Percentiles rank a stretch among this genome's conserved stretches.
Evolutionary conservation across 1,140 invertebrate genomes (phyloP).

Genomic region (Zaprionus kolodkinae): DNA sequence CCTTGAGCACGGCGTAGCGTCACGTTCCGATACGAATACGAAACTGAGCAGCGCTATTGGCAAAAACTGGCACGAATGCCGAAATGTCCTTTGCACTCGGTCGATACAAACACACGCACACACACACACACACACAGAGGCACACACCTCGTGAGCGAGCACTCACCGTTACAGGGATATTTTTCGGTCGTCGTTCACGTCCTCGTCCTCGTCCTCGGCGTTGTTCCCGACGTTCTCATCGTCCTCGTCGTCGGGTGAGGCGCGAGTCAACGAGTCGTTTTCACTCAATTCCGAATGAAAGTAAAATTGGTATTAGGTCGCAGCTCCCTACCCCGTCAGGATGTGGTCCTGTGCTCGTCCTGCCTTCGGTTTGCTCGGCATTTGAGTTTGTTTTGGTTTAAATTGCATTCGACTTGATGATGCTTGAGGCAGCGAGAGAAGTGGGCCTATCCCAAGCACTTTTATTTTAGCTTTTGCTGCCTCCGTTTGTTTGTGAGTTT

Average conservation of each 20-base stretch:
- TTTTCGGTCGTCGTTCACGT: slow-evolving; percentile 12
- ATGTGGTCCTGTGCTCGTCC: slow-evolving; percentile 14
- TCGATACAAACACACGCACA: slow-evolving; percentile 22
- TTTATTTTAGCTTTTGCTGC: slow-evolving; percentile 57
- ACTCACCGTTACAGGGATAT: slow-evolving; percentile 31
- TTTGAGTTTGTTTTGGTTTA: slow-evolving; percentile 83
- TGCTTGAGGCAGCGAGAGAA: slow-evolving; percentile 55
- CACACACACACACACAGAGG: neutral
- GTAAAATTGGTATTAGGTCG: slow-evolving; percentile 58
- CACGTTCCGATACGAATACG: slow-evolving; percentile 84
- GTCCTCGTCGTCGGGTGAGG: neutral
- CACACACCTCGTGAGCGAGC: neutral
- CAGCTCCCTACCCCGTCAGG: neutral
- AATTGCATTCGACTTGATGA: slow-evolving; percentile 73
- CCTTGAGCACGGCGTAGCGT: slow-evolving; percentile 79
- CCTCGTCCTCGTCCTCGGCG: slow-evolving; percentile 4
- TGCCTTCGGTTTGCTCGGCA: slow-evolving; percentile 41
- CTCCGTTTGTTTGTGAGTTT: slow-evolving; percentile 29
- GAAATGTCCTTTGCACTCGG: slow-evolving; percentile 67
- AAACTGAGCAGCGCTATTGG: slow-evolving; percentile 78
- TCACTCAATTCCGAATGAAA: slow-evolving; percentile 80
- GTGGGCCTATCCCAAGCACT: slow-evolving; percentile 77
- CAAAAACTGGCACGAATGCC: slow-evolving; percentile 70
- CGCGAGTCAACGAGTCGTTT: slow-evolving; percentile 52
- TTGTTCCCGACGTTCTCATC: neutral